Conservation (phyloP, 2,888 invertebrate species). For the Morpho achilles region DNA sequence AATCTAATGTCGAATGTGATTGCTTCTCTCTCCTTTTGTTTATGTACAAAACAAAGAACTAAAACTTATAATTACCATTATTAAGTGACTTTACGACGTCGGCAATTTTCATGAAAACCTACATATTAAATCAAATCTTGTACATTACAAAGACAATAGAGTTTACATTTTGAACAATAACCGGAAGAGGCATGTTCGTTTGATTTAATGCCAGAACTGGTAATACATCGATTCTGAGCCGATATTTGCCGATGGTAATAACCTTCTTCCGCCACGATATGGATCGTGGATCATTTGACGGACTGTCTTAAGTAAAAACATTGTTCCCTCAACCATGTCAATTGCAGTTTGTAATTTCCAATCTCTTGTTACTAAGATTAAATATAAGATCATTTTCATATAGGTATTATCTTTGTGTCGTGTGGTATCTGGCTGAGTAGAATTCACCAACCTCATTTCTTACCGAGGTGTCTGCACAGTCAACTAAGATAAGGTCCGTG, state of each 20-base stretch:
- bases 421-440: too few relatives aligned
- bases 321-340: conserved; percentile 36
- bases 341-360: conserved; percentile 11
- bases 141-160: conserved; percentile 39
- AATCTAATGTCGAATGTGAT: too few relatives aligned
- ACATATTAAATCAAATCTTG: not conserved
- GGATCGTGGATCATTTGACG: conserved; percentile 40
- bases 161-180: conserved; percentile 50
- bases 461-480: too few relatives aligned
- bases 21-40: too few relatives aligned
- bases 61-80: too few relatives aligned
- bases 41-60: too few relatives aligned
- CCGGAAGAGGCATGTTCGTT: conserved; percentile 56
- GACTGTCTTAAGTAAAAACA: conserved; percentile 37
- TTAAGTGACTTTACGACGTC: too few relatives aligned
- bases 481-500: too few relatives aligned
- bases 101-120: not conserved
- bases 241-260: conserved; percentile 50
- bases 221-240: conserved; percentile 44
- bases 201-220: conserved; percentile 47
- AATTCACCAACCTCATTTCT: too few relatives aligned
- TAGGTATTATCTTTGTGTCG: too few relatives aligned
- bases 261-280: conserved; percentile 45
- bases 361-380: conserved; percentile 29
- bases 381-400: too few relatives aligned